phyloP scores from a whole-genome alignment of 2,113 vertebrate genomes.

The cat (Felis catus) region F.catus_Fca126_mat1.0 CM031422.1:647001-647500 shows the following conservation, averaged over 20 bases:
- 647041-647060: background rate
- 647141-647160: background rate
- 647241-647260: background rate
- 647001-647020: background rate
- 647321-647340: background rate
- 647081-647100: background rate
- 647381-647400: background rate
- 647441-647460: background rate
- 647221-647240: background rate
- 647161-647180: background rate
- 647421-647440: background rate
- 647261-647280: background rate
- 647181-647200: background rate
- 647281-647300: background rate
- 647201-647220: background rate
- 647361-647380: background rate
- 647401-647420: background rate
- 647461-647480: background rate
- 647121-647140: background rate
- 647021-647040: background rate
- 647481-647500: background rate
- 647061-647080: background rate
- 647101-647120: background rate
- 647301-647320: background rate
- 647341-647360: background rate